Conservation (phyloP, 2,113 vertebrate species). For the Prunella fulvescens region DNA sequence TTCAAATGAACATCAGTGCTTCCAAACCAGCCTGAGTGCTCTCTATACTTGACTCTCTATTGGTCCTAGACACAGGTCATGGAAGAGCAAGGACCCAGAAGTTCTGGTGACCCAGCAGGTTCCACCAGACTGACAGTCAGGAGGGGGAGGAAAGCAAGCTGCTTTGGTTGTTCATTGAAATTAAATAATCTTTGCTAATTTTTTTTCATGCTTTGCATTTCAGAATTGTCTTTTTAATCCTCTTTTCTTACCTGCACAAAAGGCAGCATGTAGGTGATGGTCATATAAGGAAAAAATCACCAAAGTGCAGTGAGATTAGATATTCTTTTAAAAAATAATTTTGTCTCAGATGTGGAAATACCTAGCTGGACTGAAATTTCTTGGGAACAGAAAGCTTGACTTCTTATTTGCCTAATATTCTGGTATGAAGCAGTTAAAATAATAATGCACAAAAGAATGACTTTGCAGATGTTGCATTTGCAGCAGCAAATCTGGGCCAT, state of each 20-base stretch:
- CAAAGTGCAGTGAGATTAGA: neutral
- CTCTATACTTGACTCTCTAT: neutral
- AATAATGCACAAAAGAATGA: slow-evolving; percentile 3
- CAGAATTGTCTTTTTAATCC: neutral
- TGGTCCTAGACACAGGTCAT: neutral
- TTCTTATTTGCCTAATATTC: neutral
- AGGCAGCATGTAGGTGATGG: neutral
- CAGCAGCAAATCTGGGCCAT: slow-evolving; percentile 12
- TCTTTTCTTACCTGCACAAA: neutral
- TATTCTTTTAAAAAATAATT: neutral
- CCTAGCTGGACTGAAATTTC: neutral
- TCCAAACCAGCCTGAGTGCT: neutral
- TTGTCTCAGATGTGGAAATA: neutral
- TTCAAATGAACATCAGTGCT: neutral
- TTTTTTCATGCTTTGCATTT: neutral
- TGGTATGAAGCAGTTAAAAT: neutral
- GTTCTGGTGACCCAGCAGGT: neutral
- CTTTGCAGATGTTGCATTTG: neutral
- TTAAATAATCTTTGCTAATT: neutral
- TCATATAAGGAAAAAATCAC: neutral
- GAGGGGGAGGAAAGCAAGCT: neutral
- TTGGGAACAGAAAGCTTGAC: neutral
- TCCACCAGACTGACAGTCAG: neutral
- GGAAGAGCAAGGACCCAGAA: neutral
- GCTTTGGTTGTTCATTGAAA: neutral